These are phyloP conservation scores for Phalanger gymnotis DNA, from an alignment of 2,797 vertebrate genomes.

Conservation along the genomic window DNA sequence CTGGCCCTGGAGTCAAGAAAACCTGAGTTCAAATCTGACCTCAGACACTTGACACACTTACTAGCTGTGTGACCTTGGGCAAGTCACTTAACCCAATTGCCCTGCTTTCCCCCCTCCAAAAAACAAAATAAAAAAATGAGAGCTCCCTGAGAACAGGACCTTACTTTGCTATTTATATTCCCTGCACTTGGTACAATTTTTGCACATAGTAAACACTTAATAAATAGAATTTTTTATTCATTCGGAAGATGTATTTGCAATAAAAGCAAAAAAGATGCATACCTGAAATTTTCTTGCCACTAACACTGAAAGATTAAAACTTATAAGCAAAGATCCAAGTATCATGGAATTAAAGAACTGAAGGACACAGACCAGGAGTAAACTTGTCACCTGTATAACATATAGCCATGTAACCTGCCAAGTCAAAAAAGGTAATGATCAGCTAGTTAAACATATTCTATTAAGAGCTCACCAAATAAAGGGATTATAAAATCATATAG, in stretches of 20 bases:
- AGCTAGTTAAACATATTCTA: neutral
- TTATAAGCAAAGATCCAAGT: constrained; percentile 94
- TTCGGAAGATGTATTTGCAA: neutral
- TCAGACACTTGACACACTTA: too few species aligned
- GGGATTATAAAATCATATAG: neutral
- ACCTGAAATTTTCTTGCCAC: constrained; percentile 93
- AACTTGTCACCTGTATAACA: constrained; percentile 88
- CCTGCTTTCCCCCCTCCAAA: too few species aligned
- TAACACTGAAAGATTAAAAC: constrained; percentile 93
- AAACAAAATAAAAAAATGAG: too few species aligned
- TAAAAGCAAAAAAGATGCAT: constrained; percentile 53
- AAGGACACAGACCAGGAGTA: constrained; percentile 94
- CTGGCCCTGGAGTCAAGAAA: too few species aligned
- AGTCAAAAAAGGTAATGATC: constrained; percentile 27
- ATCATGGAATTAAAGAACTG: constrained; percentile 99
- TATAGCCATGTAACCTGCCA: constrained; percentile 91
- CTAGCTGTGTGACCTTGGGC: too few species aligned
- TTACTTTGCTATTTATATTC: neutral
- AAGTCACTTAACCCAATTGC: too few species aligned
- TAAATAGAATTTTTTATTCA: neutral
- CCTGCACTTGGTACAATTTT: neutral
- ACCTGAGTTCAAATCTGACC: too few species aligned
- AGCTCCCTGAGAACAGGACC: neutral
- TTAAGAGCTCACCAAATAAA: neutral
- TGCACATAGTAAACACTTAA: neutral